Evolutionary conservation across 2,888 invertebrate species (phyloP).

Genomic region (Brenthis daphne): DNA sequence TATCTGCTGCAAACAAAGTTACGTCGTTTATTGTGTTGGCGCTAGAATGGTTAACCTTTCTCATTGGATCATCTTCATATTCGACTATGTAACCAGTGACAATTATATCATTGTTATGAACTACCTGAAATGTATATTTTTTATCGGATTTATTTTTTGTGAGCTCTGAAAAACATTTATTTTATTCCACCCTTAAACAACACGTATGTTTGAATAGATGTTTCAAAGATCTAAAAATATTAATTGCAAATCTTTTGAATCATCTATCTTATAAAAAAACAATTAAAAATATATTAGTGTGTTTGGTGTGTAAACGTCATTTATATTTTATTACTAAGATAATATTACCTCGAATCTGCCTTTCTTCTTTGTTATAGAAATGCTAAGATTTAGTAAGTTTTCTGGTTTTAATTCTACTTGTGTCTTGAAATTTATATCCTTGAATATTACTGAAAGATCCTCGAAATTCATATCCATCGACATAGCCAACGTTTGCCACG

Average conservation of each 20-base stretch:
- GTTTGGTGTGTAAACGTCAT: too few species aligned
- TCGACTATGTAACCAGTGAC: conserved; percentile 1
- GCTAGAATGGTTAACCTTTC: background rate
- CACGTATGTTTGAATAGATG: too few species aligned
- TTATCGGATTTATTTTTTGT: background rate
- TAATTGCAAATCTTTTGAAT: too few species aligned
- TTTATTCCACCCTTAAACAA: too few species aligned
- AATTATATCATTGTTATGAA: conserved; percentile 1
- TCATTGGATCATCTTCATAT: background rate
- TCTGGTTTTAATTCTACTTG: conserved; percentile 8
- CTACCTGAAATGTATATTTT: background rate
- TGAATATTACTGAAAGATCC: conserved; percentile 80
- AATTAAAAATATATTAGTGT: too few species aligned
- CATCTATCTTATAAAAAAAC: too few species aligned
- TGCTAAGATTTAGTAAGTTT: conserved; percentile 9
- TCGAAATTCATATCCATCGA: conserved; percentile 77
- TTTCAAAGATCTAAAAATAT: background rate
- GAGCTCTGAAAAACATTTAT: background rate
- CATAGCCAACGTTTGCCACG: conserved; percentile 86
- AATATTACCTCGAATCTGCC: conserved; percentile 9
- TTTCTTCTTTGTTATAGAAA: background rate
- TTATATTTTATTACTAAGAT: too few species aligned
- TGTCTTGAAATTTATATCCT: background rate
- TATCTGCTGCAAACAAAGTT: conserved; percentile 2
- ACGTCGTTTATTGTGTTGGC: background rate